Evolutionary conservation across 2,888 invertebrate species (phyloP), one percentile per base, ranked within the genome.

Genomic region (Yponomeuta malinellus): DNA sequence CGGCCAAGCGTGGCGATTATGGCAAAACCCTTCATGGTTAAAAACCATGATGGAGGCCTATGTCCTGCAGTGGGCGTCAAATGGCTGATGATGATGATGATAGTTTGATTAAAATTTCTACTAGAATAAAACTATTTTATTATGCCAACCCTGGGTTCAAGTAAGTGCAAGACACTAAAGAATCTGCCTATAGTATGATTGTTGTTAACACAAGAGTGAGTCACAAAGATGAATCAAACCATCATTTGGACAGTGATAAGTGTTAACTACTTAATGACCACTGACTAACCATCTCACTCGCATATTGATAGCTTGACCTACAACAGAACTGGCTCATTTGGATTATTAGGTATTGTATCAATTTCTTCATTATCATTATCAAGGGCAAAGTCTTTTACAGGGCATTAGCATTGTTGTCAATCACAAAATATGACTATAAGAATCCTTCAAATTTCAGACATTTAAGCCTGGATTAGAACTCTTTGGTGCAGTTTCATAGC

Each of bases 191-290:
- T 5, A 23, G 23, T 23, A 23, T 0, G 23, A 23, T 23, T 6
- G 6, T 43, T 43, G 43, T 43, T 43, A 43, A 43, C 8, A 43
- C 1, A 43, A 59, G 52, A 59, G 15, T 59, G 52, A 59, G 52
- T 59, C 52, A 59, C 52, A 59, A 59, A 59, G 52, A 59, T 59
- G 52, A 59, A 59, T 59, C 52, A 59, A 59, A 59, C 52, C 52
- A 59, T 59, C 15, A 15, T 59, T 59, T 15, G 15, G 52, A 15
- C 52, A 59, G 2, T 15, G 52, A 52, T 59, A 15, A 59, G 15
- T 59, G 52, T 59, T 59, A 59, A 59, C 15, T 59, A 59, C 52
- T 59, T 59, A 43, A 43, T 43, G 43, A 43, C 43, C 43, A 43
- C 8, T 52, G 52, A 52, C 52, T 15, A 15, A 15, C 52, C 52